Evolutionary conservation across 2,888 invertebrate species (phyloP), one percentile per base, ranked within the genome.

Genomic region (Tridacna crocea): DNA sequence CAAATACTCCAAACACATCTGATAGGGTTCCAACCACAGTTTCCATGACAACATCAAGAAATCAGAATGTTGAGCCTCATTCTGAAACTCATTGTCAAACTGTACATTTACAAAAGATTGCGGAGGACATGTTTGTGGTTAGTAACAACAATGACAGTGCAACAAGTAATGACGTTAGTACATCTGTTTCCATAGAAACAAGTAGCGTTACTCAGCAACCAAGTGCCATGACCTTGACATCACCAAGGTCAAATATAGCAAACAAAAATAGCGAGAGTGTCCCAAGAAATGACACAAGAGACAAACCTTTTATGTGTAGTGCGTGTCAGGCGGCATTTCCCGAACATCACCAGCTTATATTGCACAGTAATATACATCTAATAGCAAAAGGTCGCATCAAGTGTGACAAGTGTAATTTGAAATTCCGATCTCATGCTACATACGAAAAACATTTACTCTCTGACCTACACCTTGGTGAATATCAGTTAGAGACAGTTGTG

Each of bases 321-420:
- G 65, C 87, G 13, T 90, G 90, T 84, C 63, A 48, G 13, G 82
- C 88, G n/a, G 36, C 26, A 48, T 89, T 89, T 66, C 83, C 83
- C 84, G 98, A 98, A 94, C 97, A 97, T 83, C 97, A 97, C 84
- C 98, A 98, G 93, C 95, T 99, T 85, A 96, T 97, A 87, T 95
- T 99, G 85, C 99, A 99, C 95, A 97, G 98, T 94, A 98, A 99
- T 94, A 98, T 98, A 88, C 99, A 99, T 95, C 98, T 98, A 92
- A 97, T 99, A 95, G 98, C 98, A 61, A 82, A 75, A 94, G 96
- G 98, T 84, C 98, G 98, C 75, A 98, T 97, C 93, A 96, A 97
- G 88, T 99, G 99, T 94, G 97, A 98, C 91, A 97, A 97, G 4
- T 99, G 99, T 95, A 97, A 97, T 58, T 97, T 98, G 46, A 97